phyloP scores from a whole-genome alignment of 1,140 invertebrate genomes.

The Drusus annulatus region DNA sequence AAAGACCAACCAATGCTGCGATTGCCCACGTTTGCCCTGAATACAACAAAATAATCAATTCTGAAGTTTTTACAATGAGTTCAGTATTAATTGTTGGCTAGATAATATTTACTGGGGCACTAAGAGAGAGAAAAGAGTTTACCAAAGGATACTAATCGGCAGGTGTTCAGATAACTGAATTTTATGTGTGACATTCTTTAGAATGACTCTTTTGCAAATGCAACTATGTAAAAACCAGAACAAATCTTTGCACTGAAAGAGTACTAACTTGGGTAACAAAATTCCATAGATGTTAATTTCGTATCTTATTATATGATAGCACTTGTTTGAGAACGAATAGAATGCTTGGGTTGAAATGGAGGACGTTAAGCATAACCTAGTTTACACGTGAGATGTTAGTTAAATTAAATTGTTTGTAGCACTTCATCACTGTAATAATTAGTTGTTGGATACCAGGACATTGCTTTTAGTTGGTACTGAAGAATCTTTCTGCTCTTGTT shows the following conservation, averaged over 20 bases:
- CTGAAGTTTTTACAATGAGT: too few relatives aligned
- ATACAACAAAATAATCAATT: background rate
- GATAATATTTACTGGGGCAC: too few relatives aligned
- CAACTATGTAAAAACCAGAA: too few relatives aligned
- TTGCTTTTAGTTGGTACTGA: constrained; percentile 71
- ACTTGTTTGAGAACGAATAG: background rate
- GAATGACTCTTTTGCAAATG: too few relatives aligned
- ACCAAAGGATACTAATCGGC: too few relatives aligned
- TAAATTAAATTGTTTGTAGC: constrained; percentile 8
- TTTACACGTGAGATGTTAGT: constrained; percentile 10
- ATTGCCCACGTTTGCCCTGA: background rate
- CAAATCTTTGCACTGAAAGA: too few relatives aligned
- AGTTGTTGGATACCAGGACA: constrained; percentile 72
- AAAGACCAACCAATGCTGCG: background rate
- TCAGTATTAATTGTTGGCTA: too few relatives aligned
- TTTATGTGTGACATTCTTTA: too few relatives aligned
- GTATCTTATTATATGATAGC: background rate
- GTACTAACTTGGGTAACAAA: too few relatives aligned
- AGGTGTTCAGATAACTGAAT: too few relatives aligned
- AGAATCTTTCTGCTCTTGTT: constrained; percentile 64
- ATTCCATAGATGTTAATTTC: too few relatives aligned
- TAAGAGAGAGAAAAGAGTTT: too few relatives aligned
- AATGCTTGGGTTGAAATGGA: background rate
- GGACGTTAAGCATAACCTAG: background rate
- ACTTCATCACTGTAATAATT: constrained; percentile 39